These are phyloP conservation scores for Rallus limicola DNA, from an alignment of 2,113 vertebrate species.

Conservation along the genomic window DNA sequence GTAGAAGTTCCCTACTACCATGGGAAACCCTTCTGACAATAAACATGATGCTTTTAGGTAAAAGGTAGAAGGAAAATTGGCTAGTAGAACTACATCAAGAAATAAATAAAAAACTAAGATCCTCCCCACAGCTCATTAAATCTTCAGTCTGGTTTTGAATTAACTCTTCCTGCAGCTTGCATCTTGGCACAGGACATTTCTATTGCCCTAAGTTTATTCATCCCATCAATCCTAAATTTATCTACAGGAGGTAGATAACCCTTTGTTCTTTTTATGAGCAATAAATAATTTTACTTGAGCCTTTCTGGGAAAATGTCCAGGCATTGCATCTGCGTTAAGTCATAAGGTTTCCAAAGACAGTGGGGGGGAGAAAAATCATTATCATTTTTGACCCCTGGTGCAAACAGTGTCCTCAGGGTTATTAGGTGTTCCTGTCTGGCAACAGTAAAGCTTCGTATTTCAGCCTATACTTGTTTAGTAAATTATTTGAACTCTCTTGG, in stretches of 20 bases:
- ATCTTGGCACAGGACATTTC: background rate
- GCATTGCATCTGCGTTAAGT: background rate
- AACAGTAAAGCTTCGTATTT: background rate
- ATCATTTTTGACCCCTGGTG: constrained; percentile 2
- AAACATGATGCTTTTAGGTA: background rate
- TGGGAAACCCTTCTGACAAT: background rate
- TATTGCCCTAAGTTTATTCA: background rate
- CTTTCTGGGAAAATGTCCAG: constrained; percentile 1
- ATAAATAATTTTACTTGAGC: background rate
- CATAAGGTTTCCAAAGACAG: background rate
- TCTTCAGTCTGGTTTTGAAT: background rate
- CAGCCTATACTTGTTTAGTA: background rate
- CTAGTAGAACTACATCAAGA: background rate
- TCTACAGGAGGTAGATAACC: background rate
- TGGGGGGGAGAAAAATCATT: background rate
- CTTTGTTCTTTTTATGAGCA: background rate
- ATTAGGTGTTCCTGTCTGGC: background rate
- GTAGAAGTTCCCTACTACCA: background rate
- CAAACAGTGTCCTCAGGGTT: background rate
- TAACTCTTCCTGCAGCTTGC: background rate
- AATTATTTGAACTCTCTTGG: background rate
- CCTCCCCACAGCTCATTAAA: background rate
- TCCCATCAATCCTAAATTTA: background rate
- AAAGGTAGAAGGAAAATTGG: background rate
- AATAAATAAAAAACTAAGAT: background rate